Evolutionary conservation across 2,797 vertebrate genomes (phyloP).

Genomic region (Momotus momota): DNA sequence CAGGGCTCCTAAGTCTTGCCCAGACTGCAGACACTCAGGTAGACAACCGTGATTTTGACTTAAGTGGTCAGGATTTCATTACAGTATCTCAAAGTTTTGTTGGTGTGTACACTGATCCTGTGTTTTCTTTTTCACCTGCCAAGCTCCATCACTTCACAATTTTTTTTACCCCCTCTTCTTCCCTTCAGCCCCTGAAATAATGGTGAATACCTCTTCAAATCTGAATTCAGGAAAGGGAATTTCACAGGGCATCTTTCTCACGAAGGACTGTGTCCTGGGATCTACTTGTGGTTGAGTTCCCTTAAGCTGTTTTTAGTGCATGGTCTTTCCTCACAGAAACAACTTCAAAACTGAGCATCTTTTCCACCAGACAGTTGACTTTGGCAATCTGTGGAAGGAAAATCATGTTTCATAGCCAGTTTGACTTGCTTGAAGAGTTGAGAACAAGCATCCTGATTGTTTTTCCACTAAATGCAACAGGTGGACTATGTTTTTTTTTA

Average conservation of each 20-base stretch:
- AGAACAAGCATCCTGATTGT: neutral
- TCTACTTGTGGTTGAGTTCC: neutral
- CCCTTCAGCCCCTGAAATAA: neutral
- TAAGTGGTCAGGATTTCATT: neutral
- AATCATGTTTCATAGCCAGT: neutral
- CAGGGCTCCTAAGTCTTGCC: neutral
- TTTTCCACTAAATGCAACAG: neutral
- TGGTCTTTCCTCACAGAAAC: neutral
- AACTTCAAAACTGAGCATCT: neutral
- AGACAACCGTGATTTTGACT: neutral
- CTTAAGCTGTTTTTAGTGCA: neutral
- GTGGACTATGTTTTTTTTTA: neutral
- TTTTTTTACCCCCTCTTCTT: neutral
- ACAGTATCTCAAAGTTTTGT: neutral
- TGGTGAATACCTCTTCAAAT: neutral
- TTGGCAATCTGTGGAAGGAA: neutral
- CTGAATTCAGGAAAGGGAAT: neutral
- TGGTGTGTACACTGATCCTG: accelerated
- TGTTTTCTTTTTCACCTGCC: neutral
- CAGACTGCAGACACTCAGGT: neutral
- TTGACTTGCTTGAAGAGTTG: neutral
- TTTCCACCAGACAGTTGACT: neutral
- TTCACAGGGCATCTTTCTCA: accelerated
- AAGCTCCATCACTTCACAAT: neutral
- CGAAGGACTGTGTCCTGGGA: neutral